Evolutionary conservation across 1,140 invertebrate genomes (phyloP).

Genomic region (Hirudo medicinalis): DNA sequence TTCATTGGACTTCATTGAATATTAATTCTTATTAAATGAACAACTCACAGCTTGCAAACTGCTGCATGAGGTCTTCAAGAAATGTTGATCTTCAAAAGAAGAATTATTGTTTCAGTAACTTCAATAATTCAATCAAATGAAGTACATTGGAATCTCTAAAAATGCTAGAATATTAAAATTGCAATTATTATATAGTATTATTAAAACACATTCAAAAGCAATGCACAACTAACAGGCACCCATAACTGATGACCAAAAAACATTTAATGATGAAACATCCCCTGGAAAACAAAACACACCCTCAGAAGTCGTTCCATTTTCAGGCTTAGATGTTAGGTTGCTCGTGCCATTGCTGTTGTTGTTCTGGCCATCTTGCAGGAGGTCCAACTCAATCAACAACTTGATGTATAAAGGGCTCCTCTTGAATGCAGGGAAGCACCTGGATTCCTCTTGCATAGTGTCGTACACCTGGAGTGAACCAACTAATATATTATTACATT

Average conservation of each 20-base stretch:
- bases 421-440: conserved; percentile 58
- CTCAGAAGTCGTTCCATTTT: too few species aligned
- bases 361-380: conserved; percentile 45
- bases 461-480: conserved; percentile 35
- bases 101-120: neutral
- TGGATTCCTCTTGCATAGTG: conserved; percentile 45
- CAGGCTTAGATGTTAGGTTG: too few species aligned
- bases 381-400: conserved; percentile 60
- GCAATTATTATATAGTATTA: too few species aligned
- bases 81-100: conserved; percentile 11
- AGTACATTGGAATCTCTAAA: too few species aligned
- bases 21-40: too few species aligned
- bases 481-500: too few species aligned
- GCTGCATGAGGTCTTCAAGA: neutral
- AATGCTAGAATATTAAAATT: too few species aligned
- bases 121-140: too few species aligned
- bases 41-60: neutral
- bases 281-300: neutral
- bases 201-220: too few species aligned
- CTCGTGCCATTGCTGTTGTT: neutral
- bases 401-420: conserved; percentile 56
- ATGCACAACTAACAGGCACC: too few species aligned
- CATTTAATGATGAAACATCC: neutral
- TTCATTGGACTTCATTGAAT: too few species aligned
- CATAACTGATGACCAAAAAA: too few species aligned